A percentile compares a stretch with the other conserved stretches of the same genome.
Evolutionary conservation across 2,888 invertebrate species (phyloP).

Genomic region (Mesorhabditis sp.): DNA sequence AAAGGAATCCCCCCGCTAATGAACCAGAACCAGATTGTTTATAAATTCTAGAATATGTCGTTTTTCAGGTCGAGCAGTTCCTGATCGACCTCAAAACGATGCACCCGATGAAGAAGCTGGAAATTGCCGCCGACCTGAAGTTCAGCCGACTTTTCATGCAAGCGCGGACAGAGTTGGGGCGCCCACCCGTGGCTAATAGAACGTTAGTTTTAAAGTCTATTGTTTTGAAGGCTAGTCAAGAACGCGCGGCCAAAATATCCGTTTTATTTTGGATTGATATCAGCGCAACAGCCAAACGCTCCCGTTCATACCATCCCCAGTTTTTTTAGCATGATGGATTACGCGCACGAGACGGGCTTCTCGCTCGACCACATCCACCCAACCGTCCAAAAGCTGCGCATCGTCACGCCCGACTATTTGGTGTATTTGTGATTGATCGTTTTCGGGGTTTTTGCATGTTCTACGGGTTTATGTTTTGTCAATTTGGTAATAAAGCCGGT

Average conservation of each 20-base stretch:
- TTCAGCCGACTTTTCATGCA: not conserved
- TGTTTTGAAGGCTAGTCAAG: too few relatives aligned
- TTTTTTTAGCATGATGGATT: not conserved
- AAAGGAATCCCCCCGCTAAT: too few relatives aligned
- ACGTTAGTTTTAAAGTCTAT: not conserved
- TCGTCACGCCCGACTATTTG: not conserved
- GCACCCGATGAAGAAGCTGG: constrained; percentile 2
- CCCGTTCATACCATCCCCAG: too few relatives aligned
- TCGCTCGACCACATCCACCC: not conserved
- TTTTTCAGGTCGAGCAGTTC: not conserved
- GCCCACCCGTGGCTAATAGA: not conserved
- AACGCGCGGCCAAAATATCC: too few relatives aligned
- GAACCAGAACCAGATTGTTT: too few relatives aligned
- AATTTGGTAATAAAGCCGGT: not conserved
- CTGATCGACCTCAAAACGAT: constrained; percentile 1
- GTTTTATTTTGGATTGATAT: too few relatives aligned
- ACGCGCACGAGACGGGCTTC: not conserved
- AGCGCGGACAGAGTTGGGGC: not conserved
- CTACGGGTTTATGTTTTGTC: not conserved
- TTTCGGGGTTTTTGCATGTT: not conserved
- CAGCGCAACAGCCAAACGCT: too few relatives aligned
- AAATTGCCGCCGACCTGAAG: not conserved
- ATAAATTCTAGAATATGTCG: too few relatives aligned
- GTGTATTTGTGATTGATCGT: not conserved
- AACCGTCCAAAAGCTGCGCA: not conserved